Evolutionary conservation across 2,888 invertebrate species (phyloP), one percentile per base, ranked within the genome.

Genomic region (Melangyna quadrimaculata): DNA sequence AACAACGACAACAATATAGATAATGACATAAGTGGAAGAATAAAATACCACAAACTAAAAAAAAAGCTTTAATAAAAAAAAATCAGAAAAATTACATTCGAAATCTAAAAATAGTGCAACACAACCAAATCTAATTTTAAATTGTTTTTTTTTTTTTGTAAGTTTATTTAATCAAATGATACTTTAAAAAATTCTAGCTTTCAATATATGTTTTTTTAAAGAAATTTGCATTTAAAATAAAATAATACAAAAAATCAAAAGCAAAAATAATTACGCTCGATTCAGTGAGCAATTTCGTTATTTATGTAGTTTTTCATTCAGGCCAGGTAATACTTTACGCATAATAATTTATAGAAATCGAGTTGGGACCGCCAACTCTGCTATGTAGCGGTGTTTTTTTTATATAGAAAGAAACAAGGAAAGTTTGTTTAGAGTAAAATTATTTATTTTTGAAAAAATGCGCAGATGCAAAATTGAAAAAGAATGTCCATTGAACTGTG

Each of bases 401-500:
- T n/a, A n/a, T n/a, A n/a, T n/a, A n/a, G n/a, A 12, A 12, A 14
- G 35, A 35, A 57, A 37, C 2, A 55, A 29, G 32, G 7, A 55
- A 29, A 8, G 35, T 59, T 37, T 59, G 59, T 19, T 59, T 37
- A 22, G 19, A 22, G 22, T 22, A 59, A 59, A 59, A 35, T 12
- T 37, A 35, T 12, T 37, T 19, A 10, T 22, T 7, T 37, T 57
- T 1, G 12, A 2, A 29, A 51, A 67, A 51, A 35, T 35, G 67
- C 67, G 48, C 51, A 51, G 67, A 35, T 67, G 51, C 67, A 51
- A 17, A 67, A 48, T 24, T 37, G 14, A 24, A 32, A 35, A 19
- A 19, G 32, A 48, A 43, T 17, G 43, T 51, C 51, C 67, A 67
- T 51, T 67, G 67, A 67, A 67, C 67, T 67, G 35, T 35, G 19